Percentiles rank a stretch among this genome's conserved stretches.
Conservation (phyloP, 2,797 vertebrate genomes). For the Pseudochirops cupreus region DNA sequence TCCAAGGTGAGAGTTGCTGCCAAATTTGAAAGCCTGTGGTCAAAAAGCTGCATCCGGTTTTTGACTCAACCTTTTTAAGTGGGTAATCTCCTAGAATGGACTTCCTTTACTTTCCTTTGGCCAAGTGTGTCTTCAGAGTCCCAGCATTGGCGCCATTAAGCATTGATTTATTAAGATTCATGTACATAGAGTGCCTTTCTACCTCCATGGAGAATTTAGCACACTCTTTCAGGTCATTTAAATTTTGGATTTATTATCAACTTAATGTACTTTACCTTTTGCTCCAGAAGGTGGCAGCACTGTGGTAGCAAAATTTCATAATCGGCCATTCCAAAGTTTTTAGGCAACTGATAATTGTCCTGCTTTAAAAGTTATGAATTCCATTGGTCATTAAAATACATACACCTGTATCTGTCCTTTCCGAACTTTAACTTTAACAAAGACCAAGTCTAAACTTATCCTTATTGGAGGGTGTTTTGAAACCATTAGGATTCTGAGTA, state of each 20-base stretch:
- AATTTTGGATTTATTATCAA: slow-evolving; percentile 68
- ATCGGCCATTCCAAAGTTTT: slow-evolving; percentile 88
- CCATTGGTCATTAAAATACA: not conserved
- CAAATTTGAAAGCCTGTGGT: slow-evolving; percentile 11
- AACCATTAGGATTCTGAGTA: not conserved
- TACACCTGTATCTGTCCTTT: not conserved
- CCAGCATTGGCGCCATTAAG: slow-evolving; percentile 26
- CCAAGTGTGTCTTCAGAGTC: slow-evolving; percentile 7
- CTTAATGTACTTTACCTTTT: slow-evolving; percentile 73
- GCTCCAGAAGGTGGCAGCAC: slow-evolving; percentile 79
- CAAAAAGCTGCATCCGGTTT: slow-evolving; percentile 26
- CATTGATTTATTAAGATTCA: slow-evolving; percentile 15
- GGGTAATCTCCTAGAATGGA: not conserved
- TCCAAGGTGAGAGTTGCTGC: slow-evolving; percentile 89
- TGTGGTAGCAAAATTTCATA: slow-evolving; percentile 90
- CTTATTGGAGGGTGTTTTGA: slow-evolving; percentile 15
- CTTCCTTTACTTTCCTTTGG: not conserved
- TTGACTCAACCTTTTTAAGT: slow-evolving; percentile 48
- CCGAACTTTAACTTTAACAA: not conserved
- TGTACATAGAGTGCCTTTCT: not conserved
- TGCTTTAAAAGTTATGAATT: slow-evolving; percentile 84
- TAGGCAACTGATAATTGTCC: slow-evolving; percentile 90
- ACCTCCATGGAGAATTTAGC: slow-evolving; percentile 29
- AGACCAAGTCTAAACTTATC: not conserved
- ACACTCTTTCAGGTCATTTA: not conserved